Conservation (phyloP, 2,113 vertebrate species). For the Hipposideros armiger region DNA sequence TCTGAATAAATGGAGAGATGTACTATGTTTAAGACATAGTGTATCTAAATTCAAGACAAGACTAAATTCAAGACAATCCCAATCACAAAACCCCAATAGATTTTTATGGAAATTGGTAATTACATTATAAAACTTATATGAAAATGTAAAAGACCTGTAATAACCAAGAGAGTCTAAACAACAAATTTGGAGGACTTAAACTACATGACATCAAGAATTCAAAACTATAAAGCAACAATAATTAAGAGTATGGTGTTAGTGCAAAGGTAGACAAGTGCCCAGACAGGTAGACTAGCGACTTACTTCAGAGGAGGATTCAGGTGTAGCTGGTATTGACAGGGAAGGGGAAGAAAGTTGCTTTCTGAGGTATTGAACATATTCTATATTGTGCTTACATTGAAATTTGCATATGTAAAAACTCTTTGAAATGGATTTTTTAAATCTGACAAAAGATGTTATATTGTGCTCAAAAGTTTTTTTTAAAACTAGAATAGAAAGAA, state of each 20-base stretch:
- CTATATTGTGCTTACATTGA: not conserved
- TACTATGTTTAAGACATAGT: no score
- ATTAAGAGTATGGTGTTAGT: not conserved
- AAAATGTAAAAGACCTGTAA: not conserved
- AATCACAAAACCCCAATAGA: not conserved
- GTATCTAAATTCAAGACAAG: not conserved
- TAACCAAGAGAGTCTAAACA: not conserved
- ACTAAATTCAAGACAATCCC: not conserved
- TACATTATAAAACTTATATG: not conserved
- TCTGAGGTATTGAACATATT: not conserved
- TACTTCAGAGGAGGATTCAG: not conserved
- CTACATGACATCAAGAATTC: not conserved
- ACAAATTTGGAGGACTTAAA: not conserved
- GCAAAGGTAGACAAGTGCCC: not conserved
- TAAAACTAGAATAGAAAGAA: not conserved
- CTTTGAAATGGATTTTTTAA: not conserved
- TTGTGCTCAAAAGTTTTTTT: not conserved
- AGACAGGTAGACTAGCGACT: not conserved
- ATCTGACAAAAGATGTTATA: not conserved
- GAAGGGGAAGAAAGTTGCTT: not conserved
- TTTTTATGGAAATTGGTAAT: not conserved
- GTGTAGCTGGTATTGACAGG: not conserved
- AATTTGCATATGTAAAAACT: not conserved
- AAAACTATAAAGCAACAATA: not conserved
- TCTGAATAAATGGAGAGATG: not conserved